Conservation (phyloP, 2,888 invertebrate genomes). For the Drosophila prostipennis region DNA sequence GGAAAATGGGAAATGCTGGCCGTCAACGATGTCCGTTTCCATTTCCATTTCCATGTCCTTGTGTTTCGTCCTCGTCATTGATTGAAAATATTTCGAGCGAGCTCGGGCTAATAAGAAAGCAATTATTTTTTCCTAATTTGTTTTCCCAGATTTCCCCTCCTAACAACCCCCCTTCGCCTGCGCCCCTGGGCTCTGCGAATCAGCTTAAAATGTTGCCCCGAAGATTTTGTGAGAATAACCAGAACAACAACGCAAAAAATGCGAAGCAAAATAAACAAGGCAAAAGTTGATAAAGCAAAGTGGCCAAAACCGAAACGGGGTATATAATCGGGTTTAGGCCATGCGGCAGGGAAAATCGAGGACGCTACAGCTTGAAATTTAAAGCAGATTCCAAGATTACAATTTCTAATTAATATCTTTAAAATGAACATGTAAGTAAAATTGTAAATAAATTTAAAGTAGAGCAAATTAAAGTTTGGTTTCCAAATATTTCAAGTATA, state of each 20-base stretch:
- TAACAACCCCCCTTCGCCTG: too few species aligned
- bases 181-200: constrained; percentile 29
- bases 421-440: too few species aligned
- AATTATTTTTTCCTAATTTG: constrained; percentile 75
- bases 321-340: constrained; percentile 30
- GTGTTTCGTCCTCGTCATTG: constrained; percentile 41
- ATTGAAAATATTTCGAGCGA: constrained; percentile 61
- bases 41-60: background rate
- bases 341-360: constrained; percentile 12
- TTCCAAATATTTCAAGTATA: too few species aligned
- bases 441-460: too few species aligned
- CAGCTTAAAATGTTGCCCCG: constrained; percentile 61
- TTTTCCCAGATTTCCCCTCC: constrained; percentile 32
- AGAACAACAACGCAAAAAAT: constrained; percentile 41
- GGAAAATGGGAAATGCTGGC: constrained; percentile 9
- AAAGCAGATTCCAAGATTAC: background rate
- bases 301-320: constrained; percentile 38
- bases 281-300: constrained; percentile 57
- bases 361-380: constrained; percentile 7
- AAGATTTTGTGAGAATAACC: constrained; percentile 47
- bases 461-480: too few species aligned
- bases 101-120: constrained; percentile 58
- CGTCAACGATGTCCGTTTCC: constrained; percentile 1
- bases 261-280: constrained; percentile 47
- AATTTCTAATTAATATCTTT: background rate